Evolutionary conservation across 2,797 vertebrate genomes (phyloP).

Genomic region (Thaleichthys pacificus): DNA sequence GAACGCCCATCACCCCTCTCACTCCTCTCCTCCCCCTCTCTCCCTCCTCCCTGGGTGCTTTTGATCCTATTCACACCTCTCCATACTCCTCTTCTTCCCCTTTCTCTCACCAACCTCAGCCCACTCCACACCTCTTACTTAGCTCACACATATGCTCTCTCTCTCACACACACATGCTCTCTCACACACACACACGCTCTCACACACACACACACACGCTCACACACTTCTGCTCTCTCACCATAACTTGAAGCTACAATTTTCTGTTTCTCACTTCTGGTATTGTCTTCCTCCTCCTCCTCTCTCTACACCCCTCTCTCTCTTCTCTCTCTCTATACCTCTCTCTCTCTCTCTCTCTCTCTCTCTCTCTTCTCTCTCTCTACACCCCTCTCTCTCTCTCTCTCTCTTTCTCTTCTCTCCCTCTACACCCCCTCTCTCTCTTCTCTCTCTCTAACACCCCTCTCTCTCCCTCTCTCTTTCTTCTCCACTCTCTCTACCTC

Average conservation of each 20-base stretch:
- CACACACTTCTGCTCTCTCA: too few species aligned
- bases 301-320: not conserved
- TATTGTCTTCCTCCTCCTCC: not conserved
- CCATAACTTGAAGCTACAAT: too few species aligned
- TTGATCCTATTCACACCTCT: too few species aligned
- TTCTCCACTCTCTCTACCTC: not conserved
- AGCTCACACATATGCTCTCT: too few species aligned
- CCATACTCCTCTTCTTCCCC: too few species aligned
- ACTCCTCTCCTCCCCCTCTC: not conserved
- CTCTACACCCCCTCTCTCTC: not conserved
- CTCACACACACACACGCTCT: too few species aligned
- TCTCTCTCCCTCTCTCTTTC: not conserved
- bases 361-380: not conserved
- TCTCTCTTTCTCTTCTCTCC: not conserved
- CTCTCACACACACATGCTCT: too few species aligned
- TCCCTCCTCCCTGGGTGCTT: not conserved
- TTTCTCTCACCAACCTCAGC: too few species aligned
- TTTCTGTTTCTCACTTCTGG: slow-evolving; percentile 7
- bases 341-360: not conserved
- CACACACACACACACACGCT: too few species aligned
- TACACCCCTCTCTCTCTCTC: not conserved
- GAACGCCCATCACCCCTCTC: not conserved
- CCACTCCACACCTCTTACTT: too few species aligned
- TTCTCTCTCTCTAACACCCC: not conserved
- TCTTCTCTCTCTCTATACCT: not conserved